Conservation (phyloP, 2,888 invertebrate species). For the Adelognathus sp. region DNA sequence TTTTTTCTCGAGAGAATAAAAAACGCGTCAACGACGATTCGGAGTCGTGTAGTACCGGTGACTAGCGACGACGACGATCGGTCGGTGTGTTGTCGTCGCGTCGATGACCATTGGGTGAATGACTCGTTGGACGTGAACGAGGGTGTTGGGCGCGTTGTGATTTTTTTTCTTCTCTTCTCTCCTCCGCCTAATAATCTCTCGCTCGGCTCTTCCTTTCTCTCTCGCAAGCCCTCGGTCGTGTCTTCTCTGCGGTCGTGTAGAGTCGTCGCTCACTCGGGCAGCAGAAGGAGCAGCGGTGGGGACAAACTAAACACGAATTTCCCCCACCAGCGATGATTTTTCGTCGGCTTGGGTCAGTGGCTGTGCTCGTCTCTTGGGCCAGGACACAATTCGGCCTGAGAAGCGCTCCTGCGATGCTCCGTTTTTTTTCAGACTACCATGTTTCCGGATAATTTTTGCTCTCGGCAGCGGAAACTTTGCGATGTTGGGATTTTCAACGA, state of each 20-base stretch:
- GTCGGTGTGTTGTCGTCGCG: slow-evolving; percentile 66
- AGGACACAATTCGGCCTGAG: no score
- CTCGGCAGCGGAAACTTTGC: background rate
- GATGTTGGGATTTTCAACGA: no score
- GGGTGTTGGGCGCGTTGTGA: slow-evolving; percentile 73
- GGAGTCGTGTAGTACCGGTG: slow-evolving; percentile 15
- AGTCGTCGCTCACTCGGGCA: slow-evolving; percentile 25
- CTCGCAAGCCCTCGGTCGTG: slow-evolving; percentile 50
- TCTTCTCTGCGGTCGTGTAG: background rate
- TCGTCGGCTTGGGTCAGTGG: slow-evolving; percentile 34
- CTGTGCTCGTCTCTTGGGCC: slow-evolving; percentile 12
- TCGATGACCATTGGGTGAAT: slow-evolving; percentile 78
- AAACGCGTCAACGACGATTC: background rate
- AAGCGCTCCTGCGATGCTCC: slow-evolving; percentile 12
- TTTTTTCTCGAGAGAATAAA: no score
- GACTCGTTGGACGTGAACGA: slow-evolving; percentile 71
- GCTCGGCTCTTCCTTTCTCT: slow-evolving; percentile 44
- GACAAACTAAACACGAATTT: slow-evolving; percentile 19
- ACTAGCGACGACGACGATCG: slow-evolving; percentile 59
- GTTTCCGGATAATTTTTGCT: background rate
- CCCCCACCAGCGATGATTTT: slow-evolving; percentile 29
- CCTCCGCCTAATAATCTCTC: no score
- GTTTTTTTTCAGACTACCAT: slow-evolving; percentile 19
- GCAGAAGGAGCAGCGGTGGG: background rate
- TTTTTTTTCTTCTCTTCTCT: slow-evolving; percentile 58